Base-by-base conservation (phyloP, 2,888 invertebrate genomes). In the Mycogona germanica region DNA sequence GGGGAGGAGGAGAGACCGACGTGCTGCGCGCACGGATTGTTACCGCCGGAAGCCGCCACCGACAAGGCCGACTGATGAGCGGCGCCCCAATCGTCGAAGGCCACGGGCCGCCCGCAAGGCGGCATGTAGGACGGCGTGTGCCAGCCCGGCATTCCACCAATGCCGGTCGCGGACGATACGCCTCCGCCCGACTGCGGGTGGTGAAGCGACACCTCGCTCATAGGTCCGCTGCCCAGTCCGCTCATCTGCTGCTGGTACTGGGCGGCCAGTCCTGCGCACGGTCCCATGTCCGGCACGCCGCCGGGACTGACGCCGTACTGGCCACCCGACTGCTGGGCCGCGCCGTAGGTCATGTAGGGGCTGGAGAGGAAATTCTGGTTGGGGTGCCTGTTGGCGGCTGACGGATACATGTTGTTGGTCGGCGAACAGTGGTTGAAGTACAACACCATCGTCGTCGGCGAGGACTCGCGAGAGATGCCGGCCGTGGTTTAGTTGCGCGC, bases 261-360 rank as follows among this genome's bases (percentile, higher is more conserved):
- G 47, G 47, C 47, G 19, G 38, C 49, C 12, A 46, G n/a, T n/a
- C n/a, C 46, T 23, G 49, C 23, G 25, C 49, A 49, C n/a, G 12
- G 12, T 14, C 35, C 38, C 38, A 38, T 37, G 49, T 49, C 49
- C 49, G 49, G 12, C 19, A 41, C 41, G 21, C 19, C 19, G n/a
- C 9, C 9, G n/a, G n/a, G n/a, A n/a, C n/a, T n/a, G 19, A 19
- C 21, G n/a, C 32, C 52, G 35, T 45, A 45, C 25, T 52, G 45
- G 2, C 5, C 21, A 32, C 30, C 32, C 32, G 21, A 26, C 21
- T 52, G 52, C 3, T n/a, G n/a, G 21, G 44, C 14, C 17, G 30
- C 42, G 9, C 52, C 52, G 45, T 45, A 52, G n/a, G n/a, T n/a
- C n/a, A n/a, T n/a, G n/a, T n/a, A n/a, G 2, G 52, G 41, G 5